Percentiles rank a stretch among this genome's conserved stretches.
These are phyloP conservation scores for Ganaspis brasiliensis DNA, from an alignment of 2,888 invertebrate genomes.

Conservation along the genomic window DNA sequence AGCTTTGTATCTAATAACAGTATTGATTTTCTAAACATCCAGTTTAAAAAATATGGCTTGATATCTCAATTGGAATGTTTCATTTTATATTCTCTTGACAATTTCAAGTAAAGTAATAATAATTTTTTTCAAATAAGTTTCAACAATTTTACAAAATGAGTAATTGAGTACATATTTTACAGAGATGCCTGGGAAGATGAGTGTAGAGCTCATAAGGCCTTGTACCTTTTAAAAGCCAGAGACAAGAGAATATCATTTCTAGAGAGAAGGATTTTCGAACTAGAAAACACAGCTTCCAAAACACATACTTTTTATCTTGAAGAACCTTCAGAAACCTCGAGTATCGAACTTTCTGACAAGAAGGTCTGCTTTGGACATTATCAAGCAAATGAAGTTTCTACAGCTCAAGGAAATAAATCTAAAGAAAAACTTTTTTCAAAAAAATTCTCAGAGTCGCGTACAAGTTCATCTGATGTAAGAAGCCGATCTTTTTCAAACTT, in stretches of 20 bases:
- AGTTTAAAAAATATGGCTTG: background rate
- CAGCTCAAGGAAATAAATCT: background rate
- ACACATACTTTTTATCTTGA: constrained; percentile 52
- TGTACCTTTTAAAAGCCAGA: constrained; percentile 61
- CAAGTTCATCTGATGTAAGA: constrained; percentile 1
- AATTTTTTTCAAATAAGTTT: too few relatives aligned
- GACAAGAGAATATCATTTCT: constrained; percentile 64
- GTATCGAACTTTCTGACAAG: constrained; percentile 17
- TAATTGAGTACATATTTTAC: too few relatives aligned
- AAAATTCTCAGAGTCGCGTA: background rate
- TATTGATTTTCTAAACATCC: background rate
- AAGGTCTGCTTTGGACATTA: background rate
- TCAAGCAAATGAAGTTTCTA: constrained; percentile 10
- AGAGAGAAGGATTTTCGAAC: constrained; percentile 61
- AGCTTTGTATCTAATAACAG: background rate
- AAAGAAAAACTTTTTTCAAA: background rate
- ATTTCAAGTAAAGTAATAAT: too few relatives aligned
- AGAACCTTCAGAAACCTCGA: background rate
- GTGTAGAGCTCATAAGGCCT: constrained; percentile 62
- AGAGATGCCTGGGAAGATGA: constrained; percentile 64
- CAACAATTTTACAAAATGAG: too few relatives aligned
- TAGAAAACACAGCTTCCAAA: constrained; percentile 55
- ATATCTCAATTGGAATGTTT: too few relatives aligned
- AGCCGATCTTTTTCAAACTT: background rate
- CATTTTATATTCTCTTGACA: too few relatives aligned